A percentile compares a stretch with the other conserved stretches of the same genome.
phyloP scores from a whole-genome alignment of 2,113 vertebrate species.

The Xiphophorus maculatus region DNA sequence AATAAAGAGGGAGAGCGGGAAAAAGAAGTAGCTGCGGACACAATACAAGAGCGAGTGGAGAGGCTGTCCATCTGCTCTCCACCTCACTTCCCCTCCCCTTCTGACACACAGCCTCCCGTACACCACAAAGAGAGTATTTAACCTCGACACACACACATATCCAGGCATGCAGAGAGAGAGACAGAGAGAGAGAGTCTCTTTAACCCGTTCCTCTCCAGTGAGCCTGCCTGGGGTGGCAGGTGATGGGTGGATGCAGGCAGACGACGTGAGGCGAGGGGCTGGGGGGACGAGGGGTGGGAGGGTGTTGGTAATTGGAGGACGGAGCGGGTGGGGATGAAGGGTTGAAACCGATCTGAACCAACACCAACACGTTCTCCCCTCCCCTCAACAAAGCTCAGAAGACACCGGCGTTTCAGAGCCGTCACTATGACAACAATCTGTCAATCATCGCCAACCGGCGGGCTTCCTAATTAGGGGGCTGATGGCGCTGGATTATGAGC shows the following conservation, averaged over 20 bases:
- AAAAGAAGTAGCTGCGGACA: slow-evolving; percentile 70
- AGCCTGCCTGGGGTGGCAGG: slow-evolving; percentile 70
- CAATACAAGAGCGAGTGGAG: slow-evolving; percentile 78
- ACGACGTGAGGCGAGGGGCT: slow-evolving; percentile 36
- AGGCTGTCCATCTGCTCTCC: slow-evolving; percentile 89
- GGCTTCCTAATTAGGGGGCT: slow-evolving; percentile 44
- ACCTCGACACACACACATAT: slow-evolving; percentile 82
- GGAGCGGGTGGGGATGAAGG: slow-evolving; percentile 50
- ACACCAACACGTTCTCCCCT: slow-evolving; percentile 65
- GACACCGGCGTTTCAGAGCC: slow-evolving; percentile 66
- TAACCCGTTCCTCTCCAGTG: slow-evolving; percentile 91
- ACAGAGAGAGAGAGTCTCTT: slow-evolving; percentile 81
- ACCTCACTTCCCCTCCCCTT: slow-evolving; percentile 78
- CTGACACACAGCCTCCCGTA: slow-evolving; percentile 64
- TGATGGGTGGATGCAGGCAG: slow-evolving; percentile 64
- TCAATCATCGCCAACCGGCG: slow-evolving; percentile 67
- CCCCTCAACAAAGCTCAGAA: slow-evolving; percentile 57
- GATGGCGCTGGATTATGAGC: slow-evolving; percentile 44
- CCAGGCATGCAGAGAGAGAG: slow-evolving; percentile 56
- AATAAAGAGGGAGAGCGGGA: slow-evolving; percentile 66
- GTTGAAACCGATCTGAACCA: slow-evolving; percentile 77
- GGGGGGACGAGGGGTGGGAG: not conserved
- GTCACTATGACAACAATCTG: slow-evolving; percentile 77
- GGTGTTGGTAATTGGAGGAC: slow-evolving; percentile 56
- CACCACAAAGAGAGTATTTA: slow-evolving; percentile 92